phyloP scores from a whole-genome alignment of 2,888 invertebrate species.

The Eupithecia exiguata region DNA sequence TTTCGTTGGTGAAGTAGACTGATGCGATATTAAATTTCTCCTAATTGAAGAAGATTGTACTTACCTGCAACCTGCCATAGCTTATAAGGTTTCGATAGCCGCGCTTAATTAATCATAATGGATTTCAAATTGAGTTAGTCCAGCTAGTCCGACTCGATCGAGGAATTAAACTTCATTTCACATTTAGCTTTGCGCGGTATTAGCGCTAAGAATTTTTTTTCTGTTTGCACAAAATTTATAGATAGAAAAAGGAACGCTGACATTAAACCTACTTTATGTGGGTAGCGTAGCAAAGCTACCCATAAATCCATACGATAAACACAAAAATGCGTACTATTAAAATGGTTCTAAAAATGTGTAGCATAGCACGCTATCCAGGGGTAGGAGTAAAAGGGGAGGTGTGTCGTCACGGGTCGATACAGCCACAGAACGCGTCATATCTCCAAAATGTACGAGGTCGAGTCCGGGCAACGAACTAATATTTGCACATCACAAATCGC shows the following conservation, averaged over 20 bases:
- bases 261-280: neutral
- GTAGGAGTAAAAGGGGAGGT: slow-evolving; percentile 37
- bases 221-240: neutral
- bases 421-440: slow-evolving; percentile 38
- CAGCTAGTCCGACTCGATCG: neutral
- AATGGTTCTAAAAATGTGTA: slow-evolving; percentile 16
- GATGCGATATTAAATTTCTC: neutral
- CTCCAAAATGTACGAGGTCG: slow-evolving; percentile 6
- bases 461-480: slow-evolving; percentile 63
- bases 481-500: slow-evolving; percentile 53
- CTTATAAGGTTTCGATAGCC: slow-evolving; percentile 8
- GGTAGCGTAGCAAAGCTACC: neutral
- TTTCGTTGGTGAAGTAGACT: neutral
- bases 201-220: neutral
- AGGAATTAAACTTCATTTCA: neutral
- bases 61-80: neutral
- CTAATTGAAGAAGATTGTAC: neutral
- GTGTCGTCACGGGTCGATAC: slow-evolving; percentile 67
- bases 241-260: neutral
- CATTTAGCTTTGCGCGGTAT: neutral
- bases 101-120: slow-evolving; percentile 11
- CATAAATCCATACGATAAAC: slow-evolving; percentile 20
- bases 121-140: slow-evolving; percentile 6
- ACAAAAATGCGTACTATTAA: slow-evolving; percentile 21
- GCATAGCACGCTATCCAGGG: slow-evolving; percentile 15